Evolutionary conservation across 2,888 invertebrate genomes (phyloP).

Genomic region (Colletes collaris): DNA sequence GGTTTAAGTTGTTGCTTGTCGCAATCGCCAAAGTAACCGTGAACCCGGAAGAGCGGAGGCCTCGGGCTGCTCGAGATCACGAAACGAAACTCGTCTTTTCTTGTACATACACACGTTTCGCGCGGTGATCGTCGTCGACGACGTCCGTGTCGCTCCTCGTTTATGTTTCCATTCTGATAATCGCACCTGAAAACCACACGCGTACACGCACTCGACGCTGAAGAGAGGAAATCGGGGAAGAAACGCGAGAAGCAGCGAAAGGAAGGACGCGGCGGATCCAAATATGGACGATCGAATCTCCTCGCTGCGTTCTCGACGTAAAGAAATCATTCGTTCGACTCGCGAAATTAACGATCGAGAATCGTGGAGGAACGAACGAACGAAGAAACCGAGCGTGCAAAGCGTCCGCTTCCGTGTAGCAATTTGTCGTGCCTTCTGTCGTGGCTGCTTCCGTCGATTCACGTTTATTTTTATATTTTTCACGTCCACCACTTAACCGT

Average conservation of each 20-base stretch:
- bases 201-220: constrained; percentile 5
- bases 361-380: not conserved
- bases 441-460: constrained; percentile 79
- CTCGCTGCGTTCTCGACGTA: not conserved
- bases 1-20: constrained; percentile 61
- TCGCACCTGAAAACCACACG: not conserved
- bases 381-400: constrained; percentile 43
- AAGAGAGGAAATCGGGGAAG: not conserved
- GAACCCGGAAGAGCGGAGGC: constrained; percentile 34
- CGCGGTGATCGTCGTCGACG: not conserved
- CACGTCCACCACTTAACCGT: constrained; percentile 34
- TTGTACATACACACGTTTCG: constrained; percentile 33
- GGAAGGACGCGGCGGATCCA: not conserved
- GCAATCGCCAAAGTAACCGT: constrained; percentile 61
- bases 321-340: constrained; percentile 3
- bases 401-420: constrained; percentile 76
- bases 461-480: constrained; percentile 76
- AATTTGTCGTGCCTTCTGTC: constrained; percentile 81
- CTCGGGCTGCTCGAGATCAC: constrained; percentile 9
- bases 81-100: constrained; percentile 17
- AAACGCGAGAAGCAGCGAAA: not conserved
- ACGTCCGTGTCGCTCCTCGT: constrained; percentile 18
- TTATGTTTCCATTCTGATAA: constrained; percentile 13
- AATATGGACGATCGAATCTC: constrained; percentile 8
- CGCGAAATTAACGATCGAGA: constrained; percentile 3